Evolutionary conservation across 35 echinoderm and acorn worm genomes (phyloP).

Genomic region (Heliocidaris tuberculata): DNA sequence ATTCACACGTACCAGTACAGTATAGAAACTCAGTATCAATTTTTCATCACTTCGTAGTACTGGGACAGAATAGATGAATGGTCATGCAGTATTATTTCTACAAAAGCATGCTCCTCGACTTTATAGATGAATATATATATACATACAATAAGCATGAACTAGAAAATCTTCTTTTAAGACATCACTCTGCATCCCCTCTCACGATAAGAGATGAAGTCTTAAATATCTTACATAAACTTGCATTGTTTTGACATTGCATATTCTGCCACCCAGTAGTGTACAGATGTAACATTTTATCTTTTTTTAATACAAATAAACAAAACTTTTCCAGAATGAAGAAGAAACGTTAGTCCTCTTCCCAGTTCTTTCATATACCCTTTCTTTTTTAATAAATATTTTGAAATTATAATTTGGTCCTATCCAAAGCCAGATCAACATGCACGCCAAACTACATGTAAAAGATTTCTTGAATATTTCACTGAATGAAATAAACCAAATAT

Average conservation of each 20-base stretch:
- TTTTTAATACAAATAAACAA: neutral
- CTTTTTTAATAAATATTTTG: too few species aligned
- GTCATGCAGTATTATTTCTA: neutral
- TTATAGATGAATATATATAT: neutral
- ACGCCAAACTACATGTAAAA: too few species aligned
- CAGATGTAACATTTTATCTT: neutral
- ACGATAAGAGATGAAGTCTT: neutral
- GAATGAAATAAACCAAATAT: too few species aligned
- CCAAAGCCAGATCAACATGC: neutral
- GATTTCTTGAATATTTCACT: too few species aligned
- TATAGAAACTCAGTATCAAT: neutral
- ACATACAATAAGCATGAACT: neutral
- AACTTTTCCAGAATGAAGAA: neutral
- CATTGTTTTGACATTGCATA: neutral
- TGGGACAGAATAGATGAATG: neutral
- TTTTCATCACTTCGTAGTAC: neutral
- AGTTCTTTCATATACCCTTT: neutral
- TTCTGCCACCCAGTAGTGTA: neutral
- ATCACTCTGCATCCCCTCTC: neutral
- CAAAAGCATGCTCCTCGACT: neutral
- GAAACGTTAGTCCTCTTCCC: neutral
- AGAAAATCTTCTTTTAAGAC: neutral
- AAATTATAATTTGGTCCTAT: neutral
- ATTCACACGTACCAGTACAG: neutral
- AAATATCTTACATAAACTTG: neutral